phyloP scores from a whole-genome alignment of 2,797 vertebrate genomes.

The Enoplosus armatus region DNA sequence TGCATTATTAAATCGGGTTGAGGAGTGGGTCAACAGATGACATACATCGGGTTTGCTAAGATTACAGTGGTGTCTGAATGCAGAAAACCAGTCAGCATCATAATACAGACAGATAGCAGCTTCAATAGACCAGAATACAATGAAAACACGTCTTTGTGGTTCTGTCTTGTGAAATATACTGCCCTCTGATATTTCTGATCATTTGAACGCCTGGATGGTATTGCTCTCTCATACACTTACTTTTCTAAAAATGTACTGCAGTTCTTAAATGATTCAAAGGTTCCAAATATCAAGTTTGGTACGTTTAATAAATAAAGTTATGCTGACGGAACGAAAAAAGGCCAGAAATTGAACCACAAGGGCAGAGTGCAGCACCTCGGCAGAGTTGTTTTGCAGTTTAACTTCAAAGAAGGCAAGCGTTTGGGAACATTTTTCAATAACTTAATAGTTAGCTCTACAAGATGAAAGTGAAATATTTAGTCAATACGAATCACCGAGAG shows the following conservation, averaged over 20 bases:
- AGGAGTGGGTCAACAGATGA: conserved; percentile 20
- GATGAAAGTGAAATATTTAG: conserved; percentile 6
- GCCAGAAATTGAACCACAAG: no score
- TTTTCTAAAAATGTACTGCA: neutral
- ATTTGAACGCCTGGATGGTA: neutral
- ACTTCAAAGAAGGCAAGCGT: neutral
- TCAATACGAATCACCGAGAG: neutral
- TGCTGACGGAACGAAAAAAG: neutral
- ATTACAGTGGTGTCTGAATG: no score
- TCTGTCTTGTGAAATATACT: neutral
- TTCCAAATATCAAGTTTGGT: neutral
- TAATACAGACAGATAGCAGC: neutral
- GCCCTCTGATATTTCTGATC: neutral
- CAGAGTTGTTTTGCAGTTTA: neutral
- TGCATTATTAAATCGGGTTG: conserved; percentile 10
- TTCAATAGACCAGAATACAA: neutral
- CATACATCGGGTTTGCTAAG: neutral
- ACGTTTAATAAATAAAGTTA: neutral
- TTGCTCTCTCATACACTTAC: no score
- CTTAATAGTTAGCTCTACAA: conserved; percentile 2
- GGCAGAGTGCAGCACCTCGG: neutral
- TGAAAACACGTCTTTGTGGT: neutral
- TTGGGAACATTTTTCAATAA: neutral
- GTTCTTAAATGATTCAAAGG: neutral
- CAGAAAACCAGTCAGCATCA: neutral